phyloP scores from a whole-genome alignment of 2,888 invertebrate genomes.

The Metallyticus violacea region DNA sequence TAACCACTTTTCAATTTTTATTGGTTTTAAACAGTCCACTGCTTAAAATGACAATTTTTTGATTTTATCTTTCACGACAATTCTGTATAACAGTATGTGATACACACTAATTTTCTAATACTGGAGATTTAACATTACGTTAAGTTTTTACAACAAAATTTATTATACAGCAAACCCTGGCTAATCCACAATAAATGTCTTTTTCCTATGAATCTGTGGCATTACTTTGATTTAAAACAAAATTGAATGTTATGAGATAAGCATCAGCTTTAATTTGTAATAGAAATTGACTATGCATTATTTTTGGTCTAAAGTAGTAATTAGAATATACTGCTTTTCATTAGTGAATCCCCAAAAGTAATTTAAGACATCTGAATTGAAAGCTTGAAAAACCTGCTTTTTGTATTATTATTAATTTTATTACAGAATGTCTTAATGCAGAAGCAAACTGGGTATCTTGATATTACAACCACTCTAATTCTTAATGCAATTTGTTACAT shows the following conservation, averaged over 20 bases:
- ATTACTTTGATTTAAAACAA: neutral
- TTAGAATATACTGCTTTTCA: too few species aligned
- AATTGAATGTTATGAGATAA: neutral
- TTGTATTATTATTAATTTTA: too few species aligned
- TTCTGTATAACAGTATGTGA: neutral
- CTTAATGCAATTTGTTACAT: too few species aligned
- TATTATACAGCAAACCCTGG: neutral
- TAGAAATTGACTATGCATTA: neutral
- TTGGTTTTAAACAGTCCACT: neutral
- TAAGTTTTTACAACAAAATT: neutral
- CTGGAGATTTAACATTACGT: neutral
- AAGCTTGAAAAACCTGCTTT: too few species aligned
- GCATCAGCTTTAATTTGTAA: neutral
- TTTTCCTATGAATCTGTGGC: too few species aligned
- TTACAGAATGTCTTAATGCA: too few species aligned
- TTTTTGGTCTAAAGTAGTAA: too few species aligned
- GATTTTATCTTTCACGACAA: neutral
- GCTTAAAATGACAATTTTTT: neutral
- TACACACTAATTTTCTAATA: neutral
- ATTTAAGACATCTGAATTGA: too few species aligned
- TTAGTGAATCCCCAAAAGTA: too few species aligned
- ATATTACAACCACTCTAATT: too few species aligned
- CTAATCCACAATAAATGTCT: too few species aligned
- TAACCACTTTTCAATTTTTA: neutral
- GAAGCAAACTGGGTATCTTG: too few species aligned